These are phyloP conservation scores for Chelonus insularis DNA, from an alignment of 1,140 invertebrate genomes.

Conservation along the genomic window DNA sequence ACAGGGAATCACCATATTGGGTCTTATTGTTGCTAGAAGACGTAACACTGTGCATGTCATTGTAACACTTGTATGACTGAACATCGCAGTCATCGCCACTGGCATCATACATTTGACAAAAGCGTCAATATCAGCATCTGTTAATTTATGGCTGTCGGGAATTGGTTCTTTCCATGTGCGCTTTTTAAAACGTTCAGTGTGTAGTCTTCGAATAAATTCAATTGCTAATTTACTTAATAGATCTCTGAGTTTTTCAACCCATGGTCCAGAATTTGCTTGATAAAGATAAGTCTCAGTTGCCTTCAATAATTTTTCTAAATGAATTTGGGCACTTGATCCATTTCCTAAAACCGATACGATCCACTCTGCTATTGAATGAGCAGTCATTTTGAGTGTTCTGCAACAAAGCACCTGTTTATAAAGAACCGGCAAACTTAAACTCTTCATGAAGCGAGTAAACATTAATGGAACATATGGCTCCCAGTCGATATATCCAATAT, in stretches of 20 bases:
- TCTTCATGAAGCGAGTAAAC: conserved; percentile 77
- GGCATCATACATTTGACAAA: conserved; percentile 79
- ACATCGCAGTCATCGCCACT: conserved; percentile 74
- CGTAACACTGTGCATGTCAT: conserved; percentile 73
- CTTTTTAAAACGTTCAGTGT: conserved; percentile 66
- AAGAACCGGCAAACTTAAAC: conserved; percentile 78
- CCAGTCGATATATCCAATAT: conserved; percentile 88
- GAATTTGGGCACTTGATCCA: conserved; percentile 65
- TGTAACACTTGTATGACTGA: conserved; percentile 69
- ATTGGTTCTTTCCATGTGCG: conserved; percentile 70
- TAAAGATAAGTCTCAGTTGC: conserved; percentile 87
- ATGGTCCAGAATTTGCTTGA: conserved; percentile 83
- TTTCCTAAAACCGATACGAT: conserved; percentile 55
- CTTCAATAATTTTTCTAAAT: conserved; percentile 81
- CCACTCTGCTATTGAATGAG: conserved; percentile 63
- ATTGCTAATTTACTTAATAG: conserved; percentile 65
- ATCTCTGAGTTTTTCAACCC: conserved; percentile 69
- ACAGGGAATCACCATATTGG: conserved; percentile 80
- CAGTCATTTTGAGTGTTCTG: conserved; percentile 62
- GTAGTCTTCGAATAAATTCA: conserved; percentile 65
- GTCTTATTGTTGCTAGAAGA: conserved; percentile 76
- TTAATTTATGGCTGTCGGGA: conserved; percentile 72
- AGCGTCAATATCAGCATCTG: conserved; percentile 78
- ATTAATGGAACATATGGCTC: conserved; percentile 79
- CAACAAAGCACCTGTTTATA: conserved; percentile 65